Percentiles rank a stretch among this genome's conserved stretches.
Conservation (phyloP, 2,797 vertebrate species). For the Takifugu ocellatus region DNA sequence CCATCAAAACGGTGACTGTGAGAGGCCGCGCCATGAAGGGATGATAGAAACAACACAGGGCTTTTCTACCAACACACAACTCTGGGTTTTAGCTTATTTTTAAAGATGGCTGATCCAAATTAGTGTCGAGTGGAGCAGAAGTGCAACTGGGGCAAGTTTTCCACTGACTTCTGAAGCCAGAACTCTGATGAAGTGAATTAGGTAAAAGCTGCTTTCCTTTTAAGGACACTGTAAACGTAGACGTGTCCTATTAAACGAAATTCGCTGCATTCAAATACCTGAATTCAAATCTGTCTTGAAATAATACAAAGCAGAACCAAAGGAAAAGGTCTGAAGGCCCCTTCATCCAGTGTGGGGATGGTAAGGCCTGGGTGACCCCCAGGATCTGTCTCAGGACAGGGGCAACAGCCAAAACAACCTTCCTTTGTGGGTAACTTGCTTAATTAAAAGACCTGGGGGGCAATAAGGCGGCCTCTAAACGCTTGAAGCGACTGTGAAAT, state of each 20-base stretch:
- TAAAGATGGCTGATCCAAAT: conserved; percentile 24
- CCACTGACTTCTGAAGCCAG: conserved; percentile 16
- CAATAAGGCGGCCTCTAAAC: conserved; percentile 3
- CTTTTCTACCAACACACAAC: conserved; percentile 28
- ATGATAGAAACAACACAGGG: conserved; percentile 48
- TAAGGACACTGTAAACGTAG: too few species aligned
- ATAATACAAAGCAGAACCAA: conserved; percentile 3
- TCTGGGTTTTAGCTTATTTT: conserved; percentile 14
- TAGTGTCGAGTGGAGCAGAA: conserved; percentile 25
- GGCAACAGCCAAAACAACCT: conserved; percentile 43
- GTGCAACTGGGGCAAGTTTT: conserved; percentile 38
- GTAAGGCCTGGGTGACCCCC: conserved; percentile 45
- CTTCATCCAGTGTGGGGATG: conserved; percentile 43
- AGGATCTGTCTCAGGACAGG: conserved; percentile 31
- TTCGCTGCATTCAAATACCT: too few species aligned
- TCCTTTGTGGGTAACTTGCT: conserved; percentile 49
- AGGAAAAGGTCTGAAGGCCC: neutral
- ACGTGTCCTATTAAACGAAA: too few species aligned
- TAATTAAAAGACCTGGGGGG: conserved; percentile 41
- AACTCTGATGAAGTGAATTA: conserved; percentile 4
- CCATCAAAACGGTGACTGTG: conserved; percentile 43
- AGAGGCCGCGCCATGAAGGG: conserved; percentile 38
- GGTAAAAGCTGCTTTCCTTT: too few species aligned
- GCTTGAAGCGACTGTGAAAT: too few species aligned
- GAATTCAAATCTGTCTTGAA: too few species aligned